Conservation (phyloP, 2,797 vertebrate species). For the Austrolebias charrua region DNA sequence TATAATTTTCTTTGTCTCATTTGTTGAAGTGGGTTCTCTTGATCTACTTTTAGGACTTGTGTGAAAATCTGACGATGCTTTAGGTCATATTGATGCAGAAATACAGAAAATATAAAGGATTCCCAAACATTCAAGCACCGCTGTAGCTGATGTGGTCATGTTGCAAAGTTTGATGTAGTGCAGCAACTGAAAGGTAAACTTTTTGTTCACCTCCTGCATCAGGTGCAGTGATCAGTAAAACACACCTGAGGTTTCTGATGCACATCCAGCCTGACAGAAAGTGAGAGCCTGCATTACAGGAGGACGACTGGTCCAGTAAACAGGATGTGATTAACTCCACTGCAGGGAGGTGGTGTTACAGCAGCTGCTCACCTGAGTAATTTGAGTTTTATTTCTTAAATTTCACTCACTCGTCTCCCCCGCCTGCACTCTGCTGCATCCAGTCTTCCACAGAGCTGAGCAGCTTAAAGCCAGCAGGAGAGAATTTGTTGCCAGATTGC, state of each 20-base stretch:
- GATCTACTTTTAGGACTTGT: too few relatives aligned
- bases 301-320: slow-evolving; percentile 41
- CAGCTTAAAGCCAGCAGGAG: slow-evolving; percentile 52
- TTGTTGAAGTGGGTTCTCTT: too few relatives aligned
- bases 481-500: slow-evolving; percentile 64
- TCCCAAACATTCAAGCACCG: too few relatives aligned
- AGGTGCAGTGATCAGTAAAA: slow-evolving; percentile 46
- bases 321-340: slow-evolving; percentile 53
- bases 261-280: slow-evolving; percentile 42
- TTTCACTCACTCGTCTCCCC: slow-evolving; percentile 31
- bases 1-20: too few relatives aligned
- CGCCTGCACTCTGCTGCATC: slow-evolving; percentile 23
- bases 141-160: background rate
- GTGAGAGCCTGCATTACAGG: slow-evolving; percentile 23
- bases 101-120: too few relatives aligned
- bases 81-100: too few relatives aligned
- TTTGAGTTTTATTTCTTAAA: slow-evolving; percentile 50
- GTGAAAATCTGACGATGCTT: too few relatives aligned
- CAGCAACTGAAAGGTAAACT: background rate
- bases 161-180: background rate
- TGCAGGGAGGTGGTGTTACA: slow-evolving; percentile 16
- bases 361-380: slow-evolving; percentile 39
- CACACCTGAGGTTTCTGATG: slow-evolving; percentile 31
- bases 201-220: slow-evolving; percentile 29
- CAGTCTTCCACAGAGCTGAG: slow-evolving; percentile 43